Conservation (phyloP, 2,113 vertebrate species). For the Thryonomys swinderianus region DNA sequence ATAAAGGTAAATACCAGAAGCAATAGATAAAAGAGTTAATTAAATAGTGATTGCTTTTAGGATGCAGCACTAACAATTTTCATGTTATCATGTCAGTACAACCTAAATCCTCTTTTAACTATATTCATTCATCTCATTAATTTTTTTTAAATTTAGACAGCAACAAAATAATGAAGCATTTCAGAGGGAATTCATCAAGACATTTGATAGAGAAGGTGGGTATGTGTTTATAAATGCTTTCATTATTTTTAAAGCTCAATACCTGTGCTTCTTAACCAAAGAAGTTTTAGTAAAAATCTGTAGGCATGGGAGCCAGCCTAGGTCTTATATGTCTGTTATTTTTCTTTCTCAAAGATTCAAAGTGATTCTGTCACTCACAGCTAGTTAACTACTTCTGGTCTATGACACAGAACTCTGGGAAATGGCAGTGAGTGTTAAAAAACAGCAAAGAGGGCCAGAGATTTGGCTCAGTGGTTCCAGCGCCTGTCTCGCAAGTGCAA, state of each 20-base stretch:
- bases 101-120: conserved; percentile 30
- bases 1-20: background rate
- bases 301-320: background rate
- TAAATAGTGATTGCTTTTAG: background rate
- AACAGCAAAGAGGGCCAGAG: no score
- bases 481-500: no score
- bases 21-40: background rate
- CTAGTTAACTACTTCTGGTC: background rate
- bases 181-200: background rate
- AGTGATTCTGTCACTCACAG: background rate
- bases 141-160: background rate
- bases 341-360: background rate
- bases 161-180: background rate
- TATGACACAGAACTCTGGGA: background rate
- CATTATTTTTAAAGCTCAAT: background rate
- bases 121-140: background rate
- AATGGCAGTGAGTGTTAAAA: background rate
- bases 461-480: no score
- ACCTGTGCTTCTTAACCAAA: background rate
- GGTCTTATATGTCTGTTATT: background rate
- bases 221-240: background rate
- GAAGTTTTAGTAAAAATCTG: background rate
- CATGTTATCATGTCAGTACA: background rate
- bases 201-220: background rate
- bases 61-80: background rate